phyloP scores from a whole-genome alignment of 2,888 invertebrate genomes.

The Chromoteleia sp. region DNA sequence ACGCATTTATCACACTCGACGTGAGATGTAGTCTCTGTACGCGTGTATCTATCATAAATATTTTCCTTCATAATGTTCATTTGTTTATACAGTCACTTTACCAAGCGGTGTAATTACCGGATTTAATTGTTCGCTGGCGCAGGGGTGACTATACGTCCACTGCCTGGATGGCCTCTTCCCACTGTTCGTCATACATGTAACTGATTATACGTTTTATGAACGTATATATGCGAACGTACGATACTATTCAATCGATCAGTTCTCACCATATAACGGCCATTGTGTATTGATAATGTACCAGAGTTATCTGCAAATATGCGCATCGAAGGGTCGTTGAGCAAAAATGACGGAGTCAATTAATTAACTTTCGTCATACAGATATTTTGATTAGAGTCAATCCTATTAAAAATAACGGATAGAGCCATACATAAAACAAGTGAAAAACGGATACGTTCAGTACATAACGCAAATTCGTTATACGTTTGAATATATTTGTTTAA shows the following conservation, averaged over 20 bases:
- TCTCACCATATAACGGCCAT: constrained; percentile 28
- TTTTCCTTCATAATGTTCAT: constrained; percentile 61
- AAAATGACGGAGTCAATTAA: constrained; percentile 18
- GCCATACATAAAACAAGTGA: too few species aligned
- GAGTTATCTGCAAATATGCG: constrained; percentile 40
- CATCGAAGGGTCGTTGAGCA: not conserved
- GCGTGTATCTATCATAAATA: constrained; percentile 63
- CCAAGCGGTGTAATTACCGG: constrained; percentile 42
- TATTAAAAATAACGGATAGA: too few species aligned
- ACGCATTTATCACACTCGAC: constrained; percentile 65
- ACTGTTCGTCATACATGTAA: constrained; percentile 38
- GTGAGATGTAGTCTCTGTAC: constrained; percentile 56
- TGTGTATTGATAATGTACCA: constrained; percentile 36
- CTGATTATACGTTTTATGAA: constrained; percentile 53
- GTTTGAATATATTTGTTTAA: too few species aligned
- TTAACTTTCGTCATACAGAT: not conserved
- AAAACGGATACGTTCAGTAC: too few species aligned
- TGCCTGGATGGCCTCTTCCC: constrained; percentile 13
- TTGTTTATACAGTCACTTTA: constrained; percentile 41
- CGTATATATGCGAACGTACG: constrained; percentile 15
- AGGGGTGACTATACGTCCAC: constrained; percentile 17
- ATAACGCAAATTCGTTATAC: too few species aligned
- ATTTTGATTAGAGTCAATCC: constrained; percentile 6
- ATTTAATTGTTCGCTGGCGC: constrained; percentile 43
- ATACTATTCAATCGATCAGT: constrained; percentile 49